These are phyloP conservation scores for Napeogenes sylphis DNA, from an alignment of 2,888 invertebrate genomes.

Conservation along the genomic window DNA sequence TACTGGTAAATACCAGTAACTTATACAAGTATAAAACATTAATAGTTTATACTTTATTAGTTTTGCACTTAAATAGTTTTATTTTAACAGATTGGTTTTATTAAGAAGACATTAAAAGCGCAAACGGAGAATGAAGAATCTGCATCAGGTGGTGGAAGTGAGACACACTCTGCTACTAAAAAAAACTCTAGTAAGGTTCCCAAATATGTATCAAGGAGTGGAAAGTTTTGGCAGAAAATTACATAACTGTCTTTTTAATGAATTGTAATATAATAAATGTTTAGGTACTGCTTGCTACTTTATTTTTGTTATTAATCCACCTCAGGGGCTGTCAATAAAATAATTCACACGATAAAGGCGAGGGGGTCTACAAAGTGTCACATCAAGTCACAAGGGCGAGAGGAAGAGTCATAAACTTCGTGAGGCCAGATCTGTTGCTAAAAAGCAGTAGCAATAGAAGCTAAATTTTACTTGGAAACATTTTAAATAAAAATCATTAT, in stretches of 20 bases:
- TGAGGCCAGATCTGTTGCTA: neutral
- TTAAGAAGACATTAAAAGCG: conserved; percentile 92
- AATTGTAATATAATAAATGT: conserved; percentile 33
- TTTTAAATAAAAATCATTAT: conserved; percentile 5
- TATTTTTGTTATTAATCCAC: conserved; percentile 10
- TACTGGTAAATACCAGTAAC: too few relatives aligned
- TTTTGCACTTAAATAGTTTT: too few relatives aligned
- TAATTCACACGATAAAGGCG: conserved; percentile 2
- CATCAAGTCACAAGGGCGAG: conserved; percentile 5
- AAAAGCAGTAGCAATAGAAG: conserved; percentile 1
- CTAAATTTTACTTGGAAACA: neutral
- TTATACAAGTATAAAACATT: too few relatives aligned
- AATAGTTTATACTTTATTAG: too few relatives aligned
- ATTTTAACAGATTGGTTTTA: conserved; percentile 82
- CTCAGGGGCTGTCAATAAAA: conserved; percentile 8
- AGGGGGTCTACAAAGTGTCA: conserved; percentile 3
- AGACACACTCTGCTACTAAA: conserved; percentile 74
- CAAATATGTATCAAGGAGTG: conserved; percentile 80
- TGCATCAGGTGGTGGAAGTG: conserved; percentile 82
- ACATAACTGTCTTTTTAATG: conserved; percentile 47
- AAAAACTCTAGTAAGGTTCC: conserved; percentile 86
- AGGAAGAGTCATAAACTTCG: conserved; percentile 1
- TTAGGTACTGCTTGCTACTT: conserved; percentile 27
- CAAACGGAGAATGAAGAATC: conserved; percentile 92
- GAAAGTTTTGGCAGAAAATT: conserved; percentile 84